Conservation (phyloP, 2,113 vertebrate genomes). For the Trogon melanurus region DNA sequence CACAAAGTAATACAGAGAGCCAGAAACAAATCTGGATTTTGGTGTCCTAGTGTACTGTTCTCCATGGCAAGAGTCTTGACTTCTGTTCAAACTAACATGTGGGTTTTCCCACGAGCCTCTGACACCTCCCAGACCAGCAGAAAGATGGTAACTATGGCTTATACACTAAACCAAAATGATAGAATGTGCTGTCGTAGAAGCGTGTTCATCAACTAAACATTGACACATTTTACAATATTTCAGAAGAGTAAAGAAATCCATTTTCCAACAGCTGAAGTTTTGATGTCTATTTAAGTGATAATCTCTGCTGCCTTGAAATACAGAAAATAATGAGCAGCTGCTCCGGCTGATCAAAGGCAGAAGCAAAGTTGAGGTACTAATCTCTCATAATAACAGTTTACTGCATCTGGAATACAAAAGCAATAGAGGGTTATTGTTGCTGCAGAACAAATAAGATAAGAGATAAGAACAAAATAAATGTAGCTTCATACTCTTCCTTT, state of each 20-base stretch:
- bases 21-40: not conserved
- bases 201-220: slow-evolving; percentile 33
- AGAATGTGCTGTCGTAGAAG: not conserved
- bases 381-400: not conserved
- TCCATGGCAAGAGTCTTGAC: not conserved
- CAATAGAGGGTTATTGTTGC: not conserved
- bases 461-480: not conserved
- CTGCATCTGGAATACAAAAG: slow-evolving; percentile 2
- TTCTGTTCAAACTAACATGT: not conserved
- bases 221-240: slow-evolving; percentile 8
- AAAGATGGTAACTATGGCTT: not conserved
- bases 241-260: slow-evolving; percentile 40
- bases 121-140: not conserved
- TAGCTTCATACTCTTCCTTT: not conserved
- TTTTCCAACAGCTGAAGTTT: slow-evolving; percentile 24
- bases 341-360: slow-evolving; percentile 41
- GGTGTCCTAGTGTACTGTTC: not conserved
- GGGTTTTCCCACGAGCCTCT: not conserved
- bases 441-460: not conserved
- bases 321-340: slow-evolving; percentile 53
- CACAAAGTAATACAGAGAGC: not conserved
- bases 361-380: slow-evolving; percentile 32
- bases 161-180: not conserved
- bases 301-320: slow-evolving; percentile 41
- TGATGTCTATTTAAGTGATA: slow-evolving; percentile 49